Evolutionary conservation across 2,888 invertebrate species (phyloP).

Genomic region (Euclidia mi): DNA sequence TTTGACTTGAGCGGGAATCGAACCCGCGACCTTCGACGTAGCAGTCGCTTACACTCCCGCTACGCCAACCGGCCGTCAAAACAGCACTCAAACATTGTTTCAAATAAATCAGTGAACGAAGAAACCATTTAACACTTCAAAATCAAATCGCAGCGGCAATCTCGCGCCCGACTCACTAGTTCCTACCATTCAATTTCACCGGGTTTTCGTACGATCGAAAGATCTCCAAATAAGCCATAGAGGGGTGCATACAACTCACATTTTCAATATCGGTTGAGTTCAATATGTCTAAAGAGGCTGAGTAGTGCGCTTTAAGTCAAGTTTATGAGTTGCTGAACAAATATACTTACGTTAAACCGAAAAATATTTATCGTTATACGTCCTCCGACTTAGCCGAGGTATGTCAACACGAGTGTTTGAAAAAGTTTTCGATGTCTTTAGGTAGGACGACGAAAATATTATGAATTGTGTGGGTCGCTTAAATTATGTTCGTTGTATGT

Average conservation of each 20-base stretch:
- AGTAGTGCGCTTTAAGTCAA: slow-evolving; percentile 75
- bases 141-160: slow-evolving; percentile 41
- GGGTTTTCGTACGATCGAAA: slow-evolving; percentile 68
- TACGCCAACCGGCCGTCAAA: neutral
- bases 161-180: slow-evolving; percentile 18
- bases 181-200: slow-evolving; percentile 62
- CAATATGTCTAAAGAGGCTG: slow-evolving; percentile 75
- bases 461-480: neutral
- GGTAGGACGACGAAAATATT: neutral
- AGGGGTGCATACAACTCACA: slow-evolving; percentile 71
- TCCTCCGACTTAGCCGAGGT: slow-evolving; percentile 22
- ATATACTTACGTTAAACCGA: slow-evolving; percentile 55
- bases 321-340: slow-evolving; percentile 75
- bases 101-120: slow-evolving; percentile 13
- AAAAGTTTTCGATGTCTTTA: slow-evolving; percentile 14
- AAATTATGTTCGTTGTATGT: no score
- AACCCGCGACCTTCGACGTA: no score
- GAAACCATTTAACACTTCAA: slow-evolving; percentile 31
- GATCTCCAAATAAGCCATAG: slow-evolving; percentile 75
- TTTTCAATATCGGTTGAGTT: slow-evolving; percentile 73
- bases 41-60: no score
- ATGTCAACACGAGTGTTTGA: slow-evolving; percentile 4
- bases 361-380: slow-evolving; percentile 48
- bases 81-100: slow-evolving; percentile 5
- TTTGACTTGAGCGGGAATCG: no score